A percentile compares a stretch with the other conserved stretches of the same genome.
These are phyloP conservation scores for Hylyphantes graminicola DNA, from an alignment of 1,140 invertebrate species.

Conservation along the genomic window DNA sequence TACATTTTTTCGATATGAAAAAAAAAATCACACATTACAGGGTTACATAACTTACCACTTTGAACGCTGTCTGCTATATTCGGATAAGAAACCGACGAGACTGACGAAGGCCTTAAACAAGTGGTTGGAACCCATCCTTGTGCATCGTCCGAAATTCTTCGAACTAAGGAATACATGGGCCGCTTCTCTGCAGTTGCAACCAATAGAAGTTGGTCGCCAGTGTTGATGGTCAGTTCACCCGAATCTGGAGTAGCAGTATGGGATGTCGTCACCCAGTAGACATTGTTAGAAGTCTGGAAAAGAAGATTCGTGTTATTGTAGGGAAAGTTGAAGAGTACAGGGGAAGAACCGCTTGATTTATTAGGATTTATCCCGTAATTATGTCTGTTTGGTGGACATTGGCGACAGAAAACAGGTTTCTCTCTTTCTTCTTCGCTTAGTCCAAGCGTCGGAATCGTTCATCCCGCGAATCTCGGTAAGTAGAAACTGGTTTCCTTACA, in stretches of 20 bases:
- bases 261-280: constrained; percentile 1
- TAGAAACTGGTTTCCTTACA: no score
- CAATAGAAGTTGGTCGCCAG: constrained; percentile 20
- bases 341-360: no score
- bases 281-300: constrained; percentile 28
- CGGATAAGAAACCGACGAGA: constrained; percentile 6
- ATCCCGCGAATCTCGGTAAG: no score
- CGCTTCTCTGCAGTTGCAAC: constrained; percentile 20
- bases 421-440: no score
- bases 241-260: constrained; percentile 6
- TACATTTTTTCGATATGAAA: no score
- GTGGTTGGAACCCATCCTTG: constrained; percentile 24
- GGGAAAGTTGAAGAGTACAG: no score
- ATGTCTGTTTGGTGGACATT: no score
- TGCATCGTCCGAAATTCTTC: constrained; percentile 28
- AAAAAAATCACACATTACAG: no score
- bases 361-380: no score
- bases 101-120: constrained; percentile 10
- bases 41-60: not conserved
- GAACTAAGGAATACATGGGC: constrained; percentile 15
- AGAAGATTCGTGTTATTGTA: not conserved
- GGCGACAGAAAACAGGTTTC: no score
- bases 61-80: not conserved
- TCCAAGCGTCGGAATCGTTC: no score
- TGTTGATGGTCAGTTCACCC: constrained; percentile 10